These are phyloP conservation scores for Plectropomus leopardus DNA, from an alignment of 2,113 vertebrate genomes.

Conservation along the genomic window DNA sequence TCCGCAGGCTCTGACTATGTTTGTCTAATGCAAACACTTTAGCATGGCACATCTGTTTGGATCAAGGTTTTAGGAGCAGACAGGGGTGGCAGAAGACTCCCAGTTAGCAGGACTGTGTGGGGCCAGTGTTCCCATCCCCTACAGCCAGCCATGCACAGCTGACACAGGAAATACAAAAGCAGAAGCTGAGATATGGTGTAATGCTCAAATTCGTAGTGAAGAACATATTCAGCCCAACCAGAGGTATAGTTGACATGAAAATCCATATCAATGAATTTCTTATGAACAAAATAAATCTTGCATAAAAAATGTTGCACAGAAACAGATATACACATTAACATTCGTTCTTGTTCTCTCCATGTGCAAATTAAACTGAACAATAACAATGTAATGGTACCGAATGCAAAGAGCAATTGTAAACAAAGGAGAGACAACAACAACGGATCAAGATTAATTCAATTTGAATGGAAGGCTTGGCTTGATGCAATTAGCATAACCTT, in stretches of 20 bases:
- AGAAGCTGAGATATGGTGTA: conserved; percentile 20
- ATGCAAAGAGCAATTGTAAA: conserved; percentile 48
- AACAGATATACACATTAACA: conserved; percentile 30
- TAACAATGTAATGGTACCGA: conserved; percentile 25
- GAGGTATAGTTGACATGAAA: not conserved
- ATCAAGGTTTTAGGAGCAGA: conserved; percentile 53
- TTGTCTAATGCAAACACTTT: conserved; percentile 41
- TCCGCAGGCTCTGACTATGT: conserved; percentile 11
- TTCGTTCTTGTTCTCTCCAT: conserved; percentile 31
- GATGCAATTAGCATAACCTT: conserved; percentile 65
- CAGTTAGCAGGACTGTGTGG: conserved; percentile 51
- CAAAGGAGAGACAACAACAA: conserved; percentile 46
- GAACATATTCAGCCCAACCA: not conserved
- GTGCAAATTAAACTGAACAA: conserved; percentile 53
- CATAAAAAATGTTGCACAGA: conserved; percentile 2
- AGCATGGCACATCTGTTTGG: conserved; percentile 37
- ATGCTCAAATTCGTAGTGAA: not conserved
- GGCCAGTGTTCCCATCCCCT: conserved; percentile 19
- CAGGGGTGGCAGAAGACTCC: conserved; percentile 42
- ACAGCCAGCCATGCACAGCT: conserved; percentile 24
- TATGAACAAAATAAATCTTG: not conserved
- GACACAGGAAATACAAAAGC: conserved; percentile 21
- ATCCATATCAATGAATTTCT: not conserved
- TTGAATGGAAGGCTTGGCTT: conserved; percentile 57
- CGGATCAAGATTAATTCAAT: conserved; percentile 58